Base-by-base conservation (phyloP, 2,797 vertebrate species). In the Ataeniobius toweri region DNA sequence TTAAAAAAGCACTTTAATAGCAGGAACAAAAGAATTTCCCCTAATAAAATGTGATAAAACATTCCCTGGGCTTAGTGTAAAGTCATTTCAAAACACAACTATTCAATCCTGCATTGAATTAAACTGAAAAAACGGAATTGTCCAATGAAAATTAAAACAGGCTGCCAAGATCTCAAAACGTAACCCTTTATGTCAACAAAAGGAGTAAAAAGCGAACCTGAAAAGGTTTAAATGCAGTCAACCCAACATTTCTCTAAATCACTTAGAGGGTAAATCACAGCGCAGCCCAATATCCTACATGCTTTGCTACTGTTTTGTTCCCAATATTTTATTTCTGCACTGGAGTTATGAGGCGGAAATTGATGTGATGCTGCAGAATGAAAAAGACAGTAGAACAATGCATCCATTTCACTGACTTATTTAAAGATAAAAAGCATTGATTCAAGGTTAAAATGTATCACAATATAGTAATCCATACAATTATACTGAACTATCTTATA, bases 151-250 rank as follows among this genome's bases (percentile, higher is more conserved):
- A 31, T 53, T 51, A 2, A 53, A 65, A 48, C 3, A 53, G n/a
- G 12, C 22, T 18, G 59, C 7, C 16, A 48, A 75, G 22, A 18
- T 6, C 9, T 28, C 26, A 39, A 36, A 39, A 39, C 7, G 31
- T 22, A 53, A 51, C 31, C 39, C 20, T 65, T 39, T 16, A 46
- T 61, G 48, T 22, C 24, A 28, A 2, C 56, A 3, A 5, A 39
- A 0, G 55, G 5, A n/a, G 0, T 44, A 14, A 83, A 70, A 71
- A 51, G 14, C 12, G 50, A 58, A 77, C 39, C 26, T 44, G 22
- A 16, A 41, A 79, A 50, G 39, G 36, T 76, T 65, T 56, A 12
- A 74, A 77, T 63, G 50, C 69, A 61, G 50, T 51, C 48, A 20
- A 5, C 26, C 59, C 26, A 39, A 69, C 63, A 6, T 31, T 65